Evolutionary conservation across 1,140 invertebrate species (phyloP), one percentile per base, ranked within the genome.

Genomic region (Mamestra configurata): DNA sequence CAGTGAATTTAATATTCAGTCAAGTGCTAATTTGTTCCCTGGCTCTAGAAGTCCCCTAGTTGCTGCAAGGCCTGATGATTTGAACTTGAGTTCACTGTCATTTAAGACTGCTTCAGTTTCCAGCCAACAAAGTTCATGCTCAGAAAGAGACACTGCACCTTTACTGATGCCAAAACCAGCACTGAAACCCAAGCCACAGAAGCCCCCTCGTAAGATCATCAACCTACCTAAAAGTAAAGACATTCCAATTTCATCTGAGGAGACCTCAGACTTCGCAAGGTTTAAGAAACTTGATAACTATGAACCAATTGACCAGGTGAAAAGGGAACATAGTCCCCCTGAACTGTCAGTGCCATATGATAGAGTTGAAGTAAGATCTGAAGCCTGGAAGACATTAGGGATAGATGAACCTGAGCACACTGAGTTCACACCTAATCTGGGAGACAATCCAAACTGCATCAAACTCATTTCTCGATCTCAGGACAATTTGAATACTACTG

Each of bases 351-450:
- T 96, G 90, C 93, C 96, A 59, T 97, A 97, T 88, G 97, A 97
- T 84, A 93, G 96, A 83, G 96, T 97, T 2, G 96, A 97, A 94
- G 95, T 97, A 31, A 92, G 96, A 72, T 97, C 96, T 84, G 96
- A 98, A 80, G 97, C 97, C 46, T 98, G 97, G 97, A 96, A 96
- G 89, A 97, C 97, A 0, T 95, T 97, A 55, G 97, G 97, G 15
- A 95, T 97, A n/a, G 96, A 97, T 86, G 96, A 96, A 53, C 95
- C 97, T 10, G 95, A 96, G 78, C 97, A 97, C 85, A 96, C 95
- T 5, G 97, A 95, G 76, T 95, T 93, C 78, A 92, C 91, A 22
- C 93, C 90, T 8, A 93, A 93, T 82, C 88, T 94, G 79, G 87
- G 80, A 24, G 91, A 94, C 46, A 94, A 88, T 85, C 91, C 92